phyloP scores from a whole-genome alignment of 2,113 vertebrate species.

The Quiscalus mexicanus region DNA sequence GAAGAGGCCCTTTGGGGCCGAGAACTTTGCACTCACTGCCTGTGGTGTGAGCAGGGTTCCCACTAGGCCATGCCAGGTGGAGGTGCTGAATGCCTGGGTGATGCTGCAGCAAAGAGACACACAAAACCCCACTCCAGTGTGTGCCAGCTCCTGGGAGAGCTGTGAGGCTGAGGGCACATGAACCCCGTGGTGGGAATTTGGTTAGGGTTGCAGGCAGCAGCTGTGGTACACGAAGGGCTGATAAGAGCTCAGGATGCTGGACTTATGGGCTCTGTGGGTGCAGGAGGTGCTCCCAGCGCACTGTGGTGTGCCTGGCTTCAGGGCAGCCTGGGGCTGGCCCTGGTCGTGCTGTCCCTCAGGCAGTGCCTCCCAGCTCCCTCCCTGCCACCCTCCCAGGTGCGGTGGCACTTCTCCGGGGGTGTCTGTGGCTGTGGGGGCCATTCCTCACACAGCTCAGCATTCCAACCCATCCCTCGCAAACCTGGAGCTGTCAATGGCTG shows the following conservation, averaged over 20 bases:
- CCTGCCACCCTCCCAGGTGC: background rate
- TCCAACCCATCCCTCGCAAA: background rate
- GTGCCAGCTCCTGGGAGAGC: background rate
- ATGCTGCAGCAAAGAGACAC: background rate
- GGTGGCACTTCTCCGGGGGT: background rate
- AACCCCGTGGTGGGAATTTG: accelerated
- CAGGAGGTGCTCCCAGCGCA: background rate
- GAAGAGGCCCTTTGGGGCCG: background rate
- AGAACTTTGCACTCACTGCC: background rate
- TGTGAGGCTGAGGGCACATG: accelerated
- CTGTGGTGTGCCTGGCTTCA: accelerated
- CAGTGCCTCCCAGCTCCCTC: background rate
- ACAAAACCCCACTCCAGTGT: background rate
- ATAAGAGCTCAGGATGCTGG: background rate
- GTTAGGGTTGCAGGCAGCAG: background rate
- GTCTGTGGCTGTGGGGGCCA: accelerated
- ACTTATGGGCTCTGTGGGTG: accelerated
- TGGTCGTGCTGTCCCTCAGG: background rate
- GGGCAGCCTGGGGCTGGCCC: background rate
- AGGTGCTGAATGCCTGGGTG: background rate
- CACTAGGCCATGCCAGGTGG: background rate
- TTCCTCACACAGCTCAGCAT: background rate
- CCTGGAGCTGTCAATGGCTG: background rate
- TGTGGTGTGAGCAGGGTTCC: background rate
- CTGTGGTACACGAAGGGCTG: background rate